Conservation (phyloP, 2,888 invertebrate species). For the Ophion obscuratus region DNA sequence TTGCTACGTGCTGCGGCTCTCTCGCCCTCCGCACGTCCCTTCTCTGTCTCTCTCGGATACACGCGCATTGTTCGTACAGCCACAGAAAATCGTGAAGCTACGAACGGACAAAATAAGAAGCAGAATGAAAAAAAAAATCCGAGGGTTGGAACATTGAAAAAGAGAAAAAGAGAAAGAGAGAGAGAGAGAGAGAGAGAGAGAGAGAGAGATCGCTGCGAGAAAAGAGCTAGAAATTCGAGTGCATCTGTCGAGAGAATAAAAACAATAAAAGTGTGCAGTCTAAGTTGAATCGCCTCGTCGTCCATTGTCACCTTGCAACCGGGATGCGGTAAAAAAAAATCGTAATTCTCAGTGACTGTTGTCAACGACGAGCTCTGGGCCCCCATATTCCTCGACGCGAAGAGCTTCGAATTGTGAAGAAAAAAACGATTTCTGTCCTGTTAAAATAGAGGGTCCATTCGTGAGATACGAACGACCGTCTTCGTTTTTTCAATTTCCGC, state of each 20-base stretch:
- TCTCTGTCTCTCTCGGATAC: no score
- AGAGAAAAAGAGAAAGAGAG: neutral
- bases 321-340: constrained; percentile 11
- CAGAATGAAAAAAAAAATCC: neutral
- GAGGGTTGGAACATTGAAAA: neutral
- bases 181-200: constrained; percentile 4
- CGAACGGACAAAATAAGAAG: constrained; percentile 27
- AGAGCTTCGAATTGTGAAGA: neutral
- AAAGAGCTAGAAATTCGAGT: neutral
- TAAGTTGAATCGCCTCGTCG: constrained; percentile 27
- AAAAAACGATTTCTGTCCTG: neutral
- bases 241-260: constrained; percentile 21
- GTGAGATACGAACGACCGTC: no score
- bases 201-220: neutral
- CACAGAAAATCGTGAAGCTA: constrained; percentile 21
- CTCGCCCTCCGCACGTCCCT: neutral
- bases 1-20: neutral
- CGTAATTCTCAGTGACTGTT: constrained; percentile 1
- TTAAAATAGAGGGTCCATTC: neutral
- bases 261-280: constrained; percentile 3
- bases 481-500: no score
- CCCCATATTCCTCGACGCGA: constrained; percentile 17
- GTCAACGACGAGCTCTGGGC: neutral
- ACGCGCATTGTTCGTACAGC: constrained; percentile 18
- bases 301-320: constrained; percentile 47